Evolutionary conservation across 2,888 invertebrate genomes (phyloP).

Genomic region (Protophormia terraenovae): DNA sequence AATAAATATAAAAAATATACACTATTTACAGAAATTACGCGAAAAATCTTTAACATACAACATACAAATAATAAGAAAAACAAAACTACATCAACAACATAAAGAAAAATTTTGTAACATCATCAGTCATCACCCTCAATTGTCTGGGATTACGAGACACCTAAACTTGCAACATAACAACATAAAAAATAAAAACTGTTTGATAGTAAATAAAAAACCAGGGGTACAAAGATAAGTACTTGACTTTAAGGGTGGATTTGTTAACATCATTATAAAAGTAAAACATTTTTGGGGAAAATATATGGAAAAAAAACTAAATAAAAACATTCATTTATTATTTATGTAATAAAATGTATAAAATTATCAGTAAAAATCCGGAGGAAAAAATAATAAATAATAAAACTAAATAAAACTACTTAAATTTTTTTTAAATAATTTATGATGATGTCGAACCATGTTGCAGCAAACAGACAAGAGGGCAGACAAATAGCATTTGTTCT

Average conservation of each 20-base stretch:
- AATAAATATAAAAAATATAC: conserved; percentile 15
- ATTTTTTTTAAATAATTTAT: conserved; percentile 42
- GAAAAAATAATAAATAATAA: too few relatives aligned
- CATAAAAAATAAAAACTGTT: not conserved
- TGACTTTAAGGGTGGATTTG: conserved; percentile 50
- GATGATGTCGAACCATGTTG: not conserved
- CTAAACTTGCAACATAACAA: conserved; percentile 1
- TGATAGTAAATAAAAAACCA: conserved; percentile 2
- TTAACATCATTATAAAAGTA: not conserved
- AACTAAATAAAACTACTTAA: not conserved
- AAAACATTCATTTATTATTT: conserved; percentile 45
- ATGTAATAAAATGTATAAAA: conserved; percentile 32
- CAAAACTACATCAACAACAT: not conserved
- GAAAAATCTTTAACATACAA: conserved; percentile 13
- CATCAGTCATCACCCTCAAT: conserved; percentile 78
- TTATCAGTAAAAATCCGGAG: not conserved
- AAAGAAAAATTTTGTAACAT: conserved; percentile 66
- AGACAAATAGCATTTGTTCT: conserved; percentile 25
- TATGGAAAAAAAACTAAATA: conserved; percentile 12
- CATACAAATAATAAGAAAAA: conserved; percentile 36
- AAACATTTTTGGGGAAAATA: not conserved
- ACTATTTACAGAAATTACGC: conserved; percentile 14
- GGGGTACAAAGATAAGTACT: not conserved
- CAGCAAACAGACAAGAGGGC: not conserved
- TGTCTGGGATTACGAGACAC: conserved; percentile 39